A percentile compares a stretch with the other conserved stretches of the same genome.
These are phyloP conservation scores for Mellilla xanthometata DNA, from an alignment of 2,888 invertebrate genomes.

Conservation along the genomic window DNA sequence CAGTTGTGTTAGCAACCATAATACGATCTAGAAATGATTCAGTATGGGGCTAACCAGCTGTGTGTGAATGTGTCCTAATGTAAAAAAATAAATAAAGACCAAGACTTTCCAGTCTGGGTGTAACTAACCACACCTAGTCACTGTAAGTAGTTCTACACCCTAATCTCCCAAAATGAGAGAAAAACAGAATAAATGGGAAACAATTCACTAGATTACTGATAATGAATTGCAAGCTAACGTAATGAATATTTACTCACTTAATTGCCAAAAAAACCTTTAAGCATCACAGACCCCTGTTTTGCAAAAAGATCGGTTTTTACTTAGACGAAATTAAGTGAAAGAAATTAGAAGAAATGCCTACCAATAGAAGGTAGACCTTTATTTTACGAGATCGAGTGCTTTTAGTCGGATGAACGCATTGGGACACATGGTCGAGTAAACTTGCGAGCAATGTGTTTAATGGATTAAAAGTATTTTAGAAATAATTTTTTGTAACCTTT, in stretches of 20 bases:
- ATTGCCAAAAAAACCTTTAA: conserved; percentile 18
- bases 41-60: too few species aligned
- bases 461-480: background rate
- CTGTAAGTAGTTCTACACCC: too few species aligned
- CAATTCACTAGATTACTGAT: conserved; percentile 16
- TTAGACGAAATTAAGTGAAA: conserved; percentile 54
- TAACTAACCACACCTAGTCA: too few species aligned
- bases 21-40: too few species aligned
- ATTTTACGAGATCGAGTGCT: conserved; percentile 55
- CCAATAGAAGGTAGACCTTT: conserved; percentile 32
- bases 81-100: too few species aligned
- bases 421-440: conserved; percentile 34
- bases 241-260: conserved; percentile 24
- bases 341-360: conserved; percentile 47
- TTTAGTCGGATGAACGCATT: conserved; percentile 55
- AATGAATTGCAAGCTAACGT: conserved; percentile 10
- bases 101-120: too few species aligned
- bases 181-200: conserved; percentile 7
- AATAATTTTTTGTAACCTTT: too few species aligned
- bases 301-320: conserved; percentile 40
- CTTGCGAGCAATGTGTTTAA: background rate
- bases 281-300: conserved; percentile 13
- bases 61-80: too few species aligned
- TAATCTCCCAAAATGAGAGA: background rate
- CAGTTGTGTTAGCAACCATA: too few species aligned